Evolutionary conservation across 2,113 vertebrate genomes (phyloP), one percentile per base, ranked within the genome.

Genomic region (Hystrix brachyura): DNA sequence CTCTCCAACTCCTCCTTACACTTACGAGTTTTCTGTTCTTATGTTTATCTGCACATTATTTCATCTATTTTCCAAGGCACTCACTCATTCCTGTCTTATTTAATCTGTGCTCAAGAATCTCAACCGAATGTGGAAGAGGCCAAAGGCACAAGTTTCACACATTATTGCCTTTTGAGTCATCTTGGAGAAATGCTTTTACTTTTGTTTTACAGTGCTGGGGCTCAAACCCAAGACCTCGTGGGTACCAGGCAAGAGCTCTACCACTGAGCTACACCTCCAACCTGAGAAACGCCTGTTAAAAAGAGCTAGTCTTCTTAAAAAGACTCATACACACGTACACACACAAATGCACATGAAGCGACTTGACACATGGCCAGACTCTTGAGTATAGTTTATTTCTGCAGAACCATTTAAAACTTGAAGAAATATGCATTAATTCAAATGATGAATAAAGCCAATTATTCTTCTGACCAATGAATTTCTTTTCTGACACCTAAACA

Each of bases 361-460:
- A 60, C 38, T 46, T 86, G 64, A 78, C 29, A 85, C 21, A 67
- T 18, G 46, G 48, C 38, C 78, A 92, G 79, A 94, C 12, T 94
- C 65, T 72, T 91, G 48, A 57, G 78, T 67, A 85, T 7, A 57
- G 57, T 85, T 96, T 85, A 92, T 95, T 96, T 96, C 18, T 57
- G 29, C 10, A 76, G 10, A 72, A 25, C n/a, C 79, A 94, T 21
- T 95, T 95, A 94, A 91, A 92, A 96, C 29, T 19, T 92, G 13
- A 84, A 90, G 83, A 92, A 29, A 48, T 55, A 64, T 10, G 27
- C 55, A 53, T 23, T 91, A 90, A 95, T 74, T 93, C 14, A 94
- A 79, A 69, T 87, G 60, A 82, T 82, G 64, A 90, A 92, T 76
- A 74, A 84, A 86, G 60, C 55, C 43, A 65, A 8, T n/a, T 55